These are phyloP conservation scores for Campoletis raptor DNA, from an alignment of 2,888 invertebrate genomes.

Conservation along the genomic window DNA sequence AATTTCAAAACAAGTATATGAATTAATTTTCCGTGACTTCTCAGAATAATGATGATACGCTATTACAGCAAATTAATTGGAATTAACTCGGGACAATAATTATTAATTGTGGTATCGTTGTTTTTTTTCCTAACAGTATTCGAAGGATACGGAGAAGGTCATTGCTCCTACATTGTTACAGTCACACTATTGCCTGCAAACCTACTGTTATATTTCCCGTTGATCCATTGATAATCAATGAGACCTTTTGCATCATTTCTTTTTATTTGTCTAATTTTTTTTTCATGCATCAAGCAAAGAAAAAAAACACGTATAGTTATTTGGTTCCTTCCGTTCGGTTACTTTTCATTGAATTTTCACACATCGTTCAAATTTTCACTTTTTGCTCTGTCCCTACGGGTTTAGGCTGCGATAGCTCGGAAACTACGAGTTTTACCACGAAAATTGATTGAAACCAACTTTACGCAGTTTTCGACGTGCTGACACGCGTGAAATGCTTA, in stretches of 20 bases:
- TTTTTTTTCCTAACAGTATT: slow-evolving; percentile 80
- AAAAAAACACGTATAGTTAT: neutral
- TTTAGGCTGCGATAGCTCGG: too few relatives aligned
- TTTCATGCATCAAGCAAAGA: neutral
- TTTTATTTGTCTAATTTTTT: neutral
- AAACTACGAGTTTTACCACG: too few relatives aligned
- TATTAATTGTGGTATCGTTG: slow-evolving; percentile 75
- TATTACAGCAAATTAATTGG: neutral
- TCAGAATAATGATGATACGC: too few relatives aligned
- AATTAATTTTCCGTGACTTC: too few relatives aligned
- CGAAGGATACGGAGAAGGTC: slow-evolving; percentile 84
- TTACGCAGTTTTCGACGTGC: too few relatives aligned
- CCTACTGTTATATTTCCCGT: slow-evolving; percentile 56
- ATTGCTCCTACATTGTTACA: slow-evolving; percentile 74
- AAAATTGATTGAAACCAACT: too few relatives aligned
- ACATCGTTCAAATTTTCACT: too few relatives aligned
- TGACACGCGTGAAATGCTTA: too few relatives aligned
- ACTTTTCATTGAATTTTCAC: neutral
- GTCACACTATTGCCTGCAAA: slow-evolving; percentile 75
- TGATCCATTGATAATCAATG: slow-evolving; percentile 13
- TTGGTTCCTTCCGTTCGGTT: neutral
- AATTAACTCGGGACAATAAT: neutral
- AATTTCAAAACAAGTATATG: too few relatives aligned
- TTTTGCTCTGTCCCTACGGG: too few relatives aligned
- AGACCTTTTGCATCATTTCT: neutral